Evolutionary conservation across 2,797 vertebrate genomes (phyloP).

Genomic region (Discoglossus pictus): DNA sequence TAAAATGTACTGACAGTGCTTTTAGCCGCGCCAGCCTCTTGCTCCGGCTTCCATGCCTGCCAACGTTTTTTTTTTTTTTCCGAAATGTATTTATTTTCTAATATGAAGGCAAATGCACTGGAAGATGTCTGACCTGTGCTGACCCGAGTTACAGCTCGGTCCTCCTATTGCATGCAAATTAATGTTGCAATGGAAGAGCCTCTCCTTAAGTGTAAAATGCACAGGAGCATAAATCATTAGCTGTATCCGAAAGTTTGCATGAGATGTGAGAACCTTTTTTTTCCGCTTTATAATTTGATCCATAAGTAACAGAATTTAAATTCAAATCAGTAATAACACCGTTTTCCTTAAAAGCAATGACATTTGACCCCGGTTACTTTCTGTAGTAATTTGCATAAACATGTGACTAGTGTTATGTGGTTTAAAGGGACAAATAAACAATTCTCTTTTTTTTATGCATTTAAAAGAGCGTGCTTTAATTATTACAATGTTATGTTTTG

Average conservation of each 20-base stretch:
- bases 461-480: no score
- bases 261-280: constrained; percentile 7
- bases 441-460: no score
- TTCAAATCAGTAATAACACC: background rate
- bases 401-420: no score
- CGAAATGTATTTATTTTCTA: background rate
- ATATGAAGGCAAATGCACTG: background rate
- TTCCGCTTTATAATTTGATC: constrained; percentile 25
- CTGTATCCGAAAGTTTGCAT: background rate
- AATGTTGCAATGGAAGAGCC: constrained; percentile 33
- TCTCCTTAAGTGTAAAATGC: constrained; percentile 24
- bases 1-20: no score
- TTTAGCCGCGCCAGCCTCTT: no score
- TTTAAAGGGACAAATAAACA: no score
- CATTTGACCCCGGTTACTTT: no score
- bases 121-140: constrained; percentile 4
- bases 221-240: no score
- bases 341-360: no score
- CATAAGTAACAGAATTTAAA: constrained; percentile 24
- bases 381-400: no score
- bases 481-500: no score
- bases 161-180: constrained; percentile 25
- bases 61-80: background rate
- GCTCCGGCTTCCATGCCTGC: no score
- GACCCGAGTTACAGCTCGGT: background rate